Conservation (phyloP, 2,113 vertebrate species). For the Myrmecobius fasciatus region DNA sequence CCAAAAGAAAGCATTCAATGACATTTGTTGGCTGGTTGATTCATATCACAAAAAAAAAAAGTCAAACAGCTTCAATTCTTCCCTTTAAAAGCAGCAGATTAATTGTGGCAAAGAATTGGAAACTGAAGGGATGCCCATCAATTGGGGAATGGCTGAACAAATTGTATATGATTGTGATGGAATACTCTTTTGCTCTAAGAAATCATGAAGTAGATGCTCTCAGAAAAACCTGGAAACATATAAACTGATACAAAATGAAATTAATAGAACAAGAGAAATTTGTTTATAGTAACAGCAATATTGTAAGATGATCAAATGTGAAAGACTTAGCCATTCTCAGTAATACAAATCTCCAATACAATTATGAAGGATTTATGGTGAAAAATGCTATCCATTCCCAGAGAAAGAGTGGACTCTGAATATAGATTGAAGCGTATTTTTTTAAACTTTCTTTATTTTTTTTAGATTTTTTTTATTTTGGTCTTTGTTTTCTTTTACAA, state of each 20-base stretch:
- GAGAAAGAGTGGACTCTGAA: background rate
- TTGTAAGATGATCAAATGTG: background rate
- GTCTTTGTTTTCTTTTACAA: background rate
- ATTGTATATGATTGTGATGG: background rate
- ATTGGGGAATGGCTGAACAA: background rate
- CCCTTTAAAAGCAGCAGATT: background rate
- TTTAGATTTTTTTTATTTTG: background rate
- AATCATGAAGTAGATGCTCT: background rate
- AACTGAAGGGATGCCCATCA: background rate
- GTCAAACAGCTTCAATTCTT: background rate
- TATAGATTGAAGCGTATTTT: background rate
- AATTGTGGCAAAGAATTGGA: background rate
- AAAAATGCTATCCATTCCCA: background rate
- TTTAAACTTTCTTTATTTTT: background rate
- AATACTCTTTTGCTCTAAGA: background rate
- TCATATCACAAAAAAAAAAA: conserved; percentile 21
- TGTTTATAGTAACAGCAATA: background rate
- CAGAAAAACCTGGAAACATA: background rate
- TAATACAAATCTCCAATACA: background rate
- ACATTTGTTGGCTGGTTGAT: background rate
- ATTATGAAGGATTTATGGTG: background rate
- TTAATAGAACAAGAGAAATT: background rate
- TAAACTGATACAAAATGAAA: too few relatives aligned
- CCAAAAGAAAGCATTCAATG: conserved; percentile 1
- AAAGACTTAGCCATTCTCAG: background rate